phyloP scores from a whole-genome alignment of 2,888 invertebrate species.

The Merodon equestris region DNA sequence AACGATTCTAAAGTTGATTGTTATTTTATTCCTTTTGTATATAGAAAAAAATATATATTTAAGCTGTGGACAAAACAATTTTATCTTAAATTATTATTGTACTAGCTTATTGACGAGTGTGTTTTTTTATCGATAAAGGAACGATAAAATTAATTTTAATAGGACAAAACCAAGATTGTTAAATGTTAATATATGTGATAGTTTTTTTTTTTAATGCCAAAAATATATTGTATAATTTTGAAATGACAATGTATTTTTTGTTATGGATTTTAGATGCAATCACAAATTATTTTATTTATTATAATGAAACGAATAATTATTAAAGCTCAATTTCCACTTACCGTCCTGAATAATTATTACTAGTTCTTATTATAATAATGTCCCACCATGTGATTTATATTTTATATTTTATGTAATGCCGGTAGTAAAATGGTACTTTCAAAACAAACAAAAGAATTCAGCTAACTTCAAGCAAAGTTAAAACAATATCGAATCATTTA shows the following conservation, averaged over 20 bases:
- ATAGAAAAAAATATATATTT: too few species aligned
- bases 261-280: conserved; percentile 32
- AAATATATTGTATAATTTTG: conserved; percentile 41
- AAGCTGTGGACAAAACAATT: too few species aligned
- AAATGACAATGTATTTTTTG: conserved; percentile 28
- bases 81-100: too few species aligned
- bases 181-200: conserved; percentile 44
- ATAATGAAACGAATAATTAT: conserved; percentile 7
- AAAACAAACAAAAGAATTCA: too few species aligned
- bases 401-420: conserved; percentile 27
- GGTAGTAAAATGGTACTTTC: conserved; percentile 1
- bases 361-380: conserved; percentile 25
- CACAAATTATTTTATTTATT: conserved; percentile 34
- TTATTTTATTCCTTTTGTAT: too few species aligned
- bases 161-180: background rate
- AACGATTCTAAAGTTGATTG: too few species aligned
- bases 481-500: background rate
- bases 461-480: too few species aligned
- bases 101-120: too few species aligned
- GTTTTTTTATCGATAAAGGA: too few species aligned
- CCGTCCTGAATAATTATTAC: conserved; percentile 43
- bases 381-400: conserved; percentile 39
- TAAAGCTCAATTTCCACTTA: conserved; percentile 35
- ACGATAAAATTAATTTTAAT: too few species aligned
- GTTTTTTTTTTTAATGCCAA: conserved; percentile 51